Evolutionary conservation across 2,888 invertebrate genomes (phyloP), one percentile per base, ranked within the genome.

Genomic region (Tryphoninae sp.): DNA sequence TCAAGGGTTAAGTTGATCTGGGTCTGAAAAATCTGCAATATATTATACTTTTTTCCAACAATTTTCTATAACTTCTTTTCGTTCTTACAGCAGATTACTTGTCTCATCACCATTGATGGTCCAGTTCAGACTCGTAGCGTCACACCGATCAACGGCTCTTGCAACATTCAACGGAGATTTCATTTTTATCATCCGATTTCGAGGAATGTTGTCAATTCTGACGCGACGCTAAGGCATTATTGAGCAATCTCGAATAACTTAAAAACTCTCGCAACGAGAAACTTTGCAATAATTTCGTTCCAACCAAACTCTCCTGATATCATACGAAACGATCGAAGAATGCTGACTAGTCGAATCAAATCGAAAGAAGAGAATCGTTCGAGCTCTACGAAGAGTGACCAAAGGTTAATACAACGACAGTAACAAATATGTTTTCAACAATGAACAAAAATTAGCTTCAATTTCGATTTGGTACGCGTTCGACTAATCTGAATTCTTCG

Each of bases 221-320:
- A 16, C 23, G 51, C n/a, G 51, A 67, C 26, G 67, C 51, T 67
- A 53, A n/a, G 6, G 13, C 33, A 59, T 71, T 58, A 59, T 71
- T 71, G 58, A 59, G 69, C 69, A 65, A 23, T 65, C 8, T 51
- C 13, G 1, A 59, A 45, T 59, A 45, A 23, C 45, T 71, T 71
- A 45, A n/a, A 26, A 13, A 59, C 11, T 26, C 6, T n/a, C 9
- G 22, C 19, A 45, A n/a, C 13, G 13, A 33, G n/a, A 58, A 33
- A 23, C 22, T 11, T 45, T n/a, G 58, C 59, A 59, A 69, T 69
- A 42, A 45, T 69, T 69, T 22, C 9, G 33, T 33, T 6, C 33
- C 33, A 33, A 33, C 33, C 33, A 33, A 33, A 33, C 33, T 33
- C 33, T 33, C 6, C 0, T 33, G 33, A 33, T 33, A 33, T 33